Conservation (phyloP, 2,797 vertebrate species). For the Sandelia bainsii region DNA sequence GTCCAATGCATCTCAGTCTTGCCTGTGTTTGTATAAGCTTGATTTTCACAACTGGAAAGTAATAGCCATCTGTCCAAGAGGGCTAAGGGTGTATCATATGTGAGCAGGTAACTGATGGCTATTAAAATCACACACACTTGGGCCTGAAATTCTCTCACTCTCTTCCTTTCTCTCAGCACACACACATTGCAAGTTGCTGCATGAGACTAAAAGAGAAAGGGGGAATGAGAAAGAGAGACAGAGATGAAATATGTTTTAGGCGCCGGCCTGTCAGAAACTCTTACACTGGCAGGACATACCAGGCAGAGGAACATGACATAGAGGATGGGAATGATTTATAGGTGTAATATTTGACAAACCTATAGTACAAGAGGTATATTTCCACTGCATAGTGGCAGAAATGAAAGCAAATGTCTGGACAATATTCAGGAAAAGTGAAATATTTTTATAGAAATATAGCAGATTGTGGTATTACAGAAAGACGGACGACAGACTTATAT, state of each 20-base stretch:
- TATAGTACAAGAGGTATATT: constrained; percentile 14
- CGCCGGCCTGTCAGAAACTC: constrained; percentile 61
- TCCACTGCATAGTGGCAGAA: constrained; percentile 3
- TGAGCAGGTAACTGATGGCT: constrained; percentile 83
- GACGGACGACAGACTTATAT: constrained; percentile 20
- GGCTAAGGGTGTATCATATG: constrained; percentile 80
- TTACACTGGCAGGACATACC: constrained; percentile 60
- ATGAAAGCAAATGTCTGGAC: neutral
- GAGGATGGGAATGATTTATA: constrained; percentile 67
- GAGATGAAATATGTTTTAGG: constrained; percentile 69
- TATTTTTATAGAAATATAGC: constrained; percentile 19
- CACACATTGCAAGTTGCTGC: constrained; percentile 38
- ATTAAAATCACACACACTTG: constrained; percentile 79
- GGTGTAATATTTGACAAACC: constrained; percentile 53
- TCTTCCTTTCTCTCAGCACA: constrained; percentile 21
- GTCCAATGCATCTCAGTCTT: constrained; percentile 70
- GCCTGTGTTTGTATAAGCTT: constrained; percentile 84
- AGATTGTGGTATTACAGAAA: neutral
- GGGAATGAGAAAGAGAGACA: constrained; percentile 30
- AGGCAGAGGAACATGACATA: constrained; percentile 45
- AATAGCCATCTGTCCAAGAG: constrained; percentile 83
- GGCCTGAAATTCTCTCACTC: constrained; percentile 42
- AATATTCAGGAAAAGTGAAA: constrained; percentile 11
- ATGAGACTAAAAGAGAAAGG: constrained; percentile 46
- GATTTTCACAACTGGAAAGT: constrained; percentile 87